Conservation (phyloP, 92 coral and sea anemone genomes). For the Epizoanthus stellaris region DNA sequence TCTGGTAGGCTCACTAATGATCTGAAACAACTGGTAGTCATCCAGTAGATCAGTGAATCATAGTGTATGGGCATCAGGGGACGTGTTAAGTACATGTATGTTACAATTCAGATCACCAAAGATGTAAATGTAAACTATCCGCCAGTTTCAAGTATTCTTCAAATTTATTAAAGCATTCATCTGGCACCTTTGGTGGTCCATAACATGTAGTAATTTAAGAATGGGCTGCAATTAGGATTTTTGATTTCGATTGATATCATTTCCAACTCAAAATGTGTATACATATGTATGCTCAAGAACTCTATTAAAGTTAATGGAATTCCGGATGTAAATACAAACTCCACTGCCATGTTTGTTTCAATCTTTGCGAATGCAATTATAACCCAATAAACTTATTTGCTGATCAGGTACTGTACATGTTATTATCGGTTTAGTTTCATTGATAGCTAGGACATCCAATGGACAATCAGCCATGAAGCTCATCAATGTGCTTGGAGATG, state of each 20-base stretch:
- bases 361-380: conserved; percentile 5
- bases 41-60: conserved; percentile 57
- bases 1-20: conserved; percentile 47
- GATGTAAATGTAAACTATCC: conserved; percentile 10
- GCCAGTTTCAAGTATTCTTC: conserved; percentile 7
- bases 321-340: conserved; percentile 32
- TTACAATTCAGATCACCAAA: conserved; percentile 58
- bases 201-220: conserved; percentile 53
- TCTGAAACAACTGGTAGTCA: conserved; percentile 50
- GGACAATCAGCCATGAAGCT: too few species aligned
- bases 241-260: conserved; percentile 47
- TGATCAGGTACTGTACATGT: conserved; percentile 12
- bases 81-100: conserved; percentile 14
- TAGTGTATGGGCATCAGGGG: not conserved
- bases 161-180: conserved; percentile 41
- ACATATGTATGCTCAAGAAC: too few species aligned
- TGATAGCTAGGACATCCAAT: too few species aligned
- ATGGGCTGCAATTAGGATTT: conserved; percentile 40
- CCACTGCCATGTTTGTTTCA: conserved; percentile 30
- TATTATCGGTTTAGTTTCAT: conserved; percentile 48
- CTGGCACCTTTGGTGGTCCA: conserved; percentile 48
- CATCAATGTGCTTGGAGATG: too few species aligned
- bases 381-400: conserved; percentile 3
- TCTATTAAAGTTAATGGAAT: not conserved
- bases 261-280: conserved; percentile 14